Conservation (phyloP, 2,797 vertebrate species). For the Emys orbicularis region DNA sequence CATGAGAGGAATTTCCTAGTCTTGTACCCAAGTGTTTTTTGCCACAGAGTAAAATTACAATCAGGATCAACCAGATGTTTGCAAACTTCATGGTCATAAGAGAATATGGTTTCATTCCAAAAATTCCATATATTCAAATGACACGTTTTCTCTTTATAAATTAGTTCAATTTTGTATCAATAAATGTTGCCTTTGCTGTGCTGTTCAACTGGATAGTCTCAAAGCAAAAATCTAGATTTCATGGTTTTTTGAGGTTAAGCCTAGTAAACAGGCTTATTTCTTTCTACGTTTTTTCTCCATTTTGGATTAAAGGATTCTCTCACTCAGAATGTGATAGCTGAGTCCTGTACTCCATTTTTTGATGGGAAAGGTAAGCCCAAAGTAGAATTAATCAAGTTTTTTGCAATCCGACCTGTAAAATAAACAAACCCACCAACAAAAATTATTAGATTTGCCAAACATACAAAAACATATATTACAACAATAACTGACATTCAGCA, state of each 20-base stretch:
- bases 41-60: constrained; percentile 86
- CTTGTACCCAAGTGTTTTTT: constrained; percentile 86
- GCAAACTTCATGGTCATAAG: constrained; percentile 85
- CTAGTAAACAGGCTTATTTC: constrained; percentile 91
- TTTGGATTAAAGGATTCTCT: constrained; percentile 82
- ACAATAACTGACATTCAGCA: rapidly evolving
- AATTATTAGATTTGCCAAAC: background rate
- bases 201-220: constrained; percentile 63
- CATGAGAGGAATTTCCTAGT: constrained; percentile 79
- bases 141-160: constrained; percentile 73
- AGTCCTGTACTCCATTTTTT: constrained; percentile 86
- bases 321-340: constrained; percentile 82
- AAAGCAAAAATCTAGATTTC: constrained; percentile 77
- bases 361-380: constrained; percentile 35
- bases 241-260: constrained; percentile 86
- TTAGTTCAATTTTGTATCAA: constrained; percentile 74
- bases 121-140: constrained; percentile 79
- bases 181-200: constrained; percentile 68
- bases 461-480: background rate
- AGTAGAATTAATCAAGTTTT: background rate
- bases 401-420: constrained; percentile 58
- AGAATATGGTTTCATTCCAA: constrained; percentile 73
- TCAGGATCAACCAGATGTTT: constrained; percentile 85
- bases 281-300: constrained; percentile 99
- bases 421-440: background rate